Base-by-base conservation (phyloP, 1,140 invertebrate genomes). In the Cephus cinctus region DNA sequence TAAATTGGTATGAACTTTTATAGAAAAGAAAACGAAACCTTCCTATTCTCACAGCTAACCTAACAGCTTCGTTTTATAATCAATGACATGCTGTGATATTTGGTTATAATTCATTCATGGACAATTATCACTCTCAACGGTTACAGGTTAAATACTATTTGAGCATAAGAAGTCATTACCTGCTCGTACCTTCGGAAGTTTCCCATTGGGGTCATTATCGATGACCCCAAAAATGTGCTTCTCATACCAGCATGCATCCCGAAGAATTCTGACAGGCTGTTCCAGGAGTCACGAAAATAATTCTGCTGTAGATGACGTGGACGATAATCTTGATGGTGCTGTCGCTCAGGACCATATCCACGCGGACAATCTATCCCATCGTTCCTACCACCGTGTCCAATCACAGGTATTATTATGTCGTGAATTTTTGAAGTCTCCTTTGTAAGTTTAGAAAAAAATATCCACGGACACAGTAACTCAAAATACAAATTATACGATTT, bases 211-310 rank as follows among this genome's bases (percentile, higher is more conserved):
- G 52, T 54, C 15, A 6, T 46, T 59, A 54, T 61, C 43, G 50
- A 54, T 44, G 54, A 57, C 34, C 56, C 60, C 40, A 69, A 52
- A 55, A 71, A 63, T 31, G 71, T 59, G 44, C 69, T 68, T 48
- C 71, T 70, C 47, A 72, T 64, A 56, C 68, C 67, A 53, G 63
- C 64, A 38, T 73, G 69, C 71, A 73, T 73, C 16, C 31, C 27
- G 31, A 48, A 50, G 49, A 52, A 57, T 45, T 48, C 56, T 50
- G 50, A 54, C 48, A 50, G 56, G n/a, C n/a, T n/a, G n/a, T n/a
- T n/a, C n/a, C n/a, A n/a, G n/a, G n/a, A n/a, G n/a, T n/a, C n/a
- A n/a, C n/a, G n/a, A n/a, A n/a, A n/a, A 12, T 36, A 15, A 36
- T 14, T 4, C 34, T 5, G 8, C 34, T 36, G 6, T 8, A 36